phyloP scores from a whole-genome alignment of 2,113 vertebrate genomes.

The Dicaeum eximium region DNA sequence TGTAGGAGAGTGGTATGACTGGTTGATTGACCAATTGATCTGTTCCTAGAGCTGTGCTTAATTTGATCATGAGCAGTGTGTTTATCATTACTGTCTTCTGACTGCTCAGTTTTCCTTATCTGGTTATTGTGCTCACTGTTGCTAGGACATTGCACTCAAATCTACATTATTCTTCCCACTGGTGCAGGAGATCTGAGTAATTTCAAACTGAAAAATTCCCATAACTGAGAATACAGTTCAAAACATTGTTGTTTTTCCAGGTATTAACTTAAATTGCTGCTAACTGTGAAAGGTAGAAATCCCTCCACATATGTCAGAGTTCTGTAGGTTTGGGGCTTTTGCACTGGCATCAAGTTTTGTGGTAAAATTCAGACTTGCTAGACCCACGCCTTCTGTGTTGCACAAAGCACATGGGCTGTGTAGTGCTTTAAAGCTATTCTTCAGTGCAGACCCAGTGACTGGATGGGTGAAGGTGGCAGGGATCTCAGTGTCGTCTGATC shows the following conservation, averaged over 20 bases:
- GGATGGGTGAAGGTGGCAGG: background rate
- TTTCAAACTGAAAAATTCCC: background rate
- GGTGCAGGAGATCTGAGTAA: background rate
- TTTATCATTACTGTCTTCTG: background rate
- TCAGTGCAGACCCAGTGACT: background rate
- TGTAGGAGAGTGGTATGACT: background rate
- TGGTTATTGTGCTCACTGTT: background rate
- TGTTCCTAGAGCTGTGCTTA: background rate
- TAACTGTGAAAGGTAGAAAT: background rate
- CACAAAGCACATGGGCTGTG: background rate
- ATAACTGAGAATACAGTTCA: background rate
- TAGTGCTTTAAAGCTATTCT: background rate
- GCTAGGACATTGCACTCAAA: background rate
- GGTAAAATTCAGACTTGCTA: background rate
- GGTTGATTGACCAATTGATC: background rate
- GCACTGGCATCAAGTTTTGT: background rate
- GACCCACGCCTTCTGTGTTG: background rate
- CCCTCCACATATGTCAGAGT: background rate
- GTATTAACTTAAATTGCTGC: background rate
- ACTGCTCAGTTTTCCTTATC: background rate
- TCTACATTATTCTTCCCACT: background rate
- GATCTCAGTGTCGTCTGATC: background rate
- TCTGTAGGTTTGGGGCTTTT: background rate
- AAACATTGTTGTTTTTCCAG: rapidly evolving
- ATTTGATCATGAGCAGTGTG: background rate